Evolutionary conservation across 2,888 invertebrate species (phyloP), one percentile per base, ranked within the genome.

Genomic region (Acanthosepion lycidas): DNA sequence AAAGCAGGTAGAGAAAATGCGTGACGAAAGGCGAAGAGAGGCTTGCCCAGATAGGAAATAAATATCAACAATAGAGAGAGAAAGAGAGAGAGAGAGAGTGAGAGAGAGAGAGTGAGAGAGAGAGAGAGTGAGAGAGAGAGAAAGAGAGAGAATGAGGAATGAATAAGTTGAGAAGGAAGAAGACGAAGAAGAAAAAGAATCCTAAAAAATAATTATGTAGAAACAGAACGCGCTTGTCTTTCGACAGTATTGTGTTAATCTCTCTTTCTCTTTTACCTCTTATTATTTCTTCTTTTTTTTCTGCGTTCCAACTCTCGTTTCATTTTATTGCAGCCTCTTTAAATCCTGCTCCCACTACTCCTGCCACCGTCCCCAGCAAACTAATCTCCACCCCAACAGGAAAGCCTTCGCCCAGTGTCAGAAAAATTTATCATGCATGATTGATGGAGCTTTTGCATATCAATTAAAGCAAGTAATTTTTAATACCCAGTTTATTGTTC

Each of bases 391-490:
- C 15, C 78, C 78, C 15, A 12, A 12, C n/a, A 78, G n/a, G n/a
- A 28, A 33, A 12, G 15, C n/a, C 78, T 15, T 78, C 78, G 12
- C n/a, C n/a, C 78, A 15, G n/a, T n/a, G 78, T n/a, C 78, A 78
- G 78, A 78, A 78, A 33, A 78, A 78, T 78, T 33, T 78, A 78
- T 33, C 78, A 33, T 78, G 8, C 49, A 92, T 92, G 92, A 92
- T 92, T 49, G 92, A 92, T 92, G 49, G 49, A 49, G 92, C 48
- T 23, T 92, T 48, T 48, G 48, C 93, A n/a, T 93, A 93, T 93
- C 93, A 93, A 93, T 93, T 93, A 93, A 93, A 51, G 93, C 93
- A 93, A 93, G 93, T 93, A 93, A 93, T 93, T 93, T 93, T 93
- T 93, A 93, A 93, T 93, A 93, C 93, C 49, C 93, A 93, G 93